Conservation (phyloP, 2,113 vertebrate genomes). For the Silurus glanis region DNA sequence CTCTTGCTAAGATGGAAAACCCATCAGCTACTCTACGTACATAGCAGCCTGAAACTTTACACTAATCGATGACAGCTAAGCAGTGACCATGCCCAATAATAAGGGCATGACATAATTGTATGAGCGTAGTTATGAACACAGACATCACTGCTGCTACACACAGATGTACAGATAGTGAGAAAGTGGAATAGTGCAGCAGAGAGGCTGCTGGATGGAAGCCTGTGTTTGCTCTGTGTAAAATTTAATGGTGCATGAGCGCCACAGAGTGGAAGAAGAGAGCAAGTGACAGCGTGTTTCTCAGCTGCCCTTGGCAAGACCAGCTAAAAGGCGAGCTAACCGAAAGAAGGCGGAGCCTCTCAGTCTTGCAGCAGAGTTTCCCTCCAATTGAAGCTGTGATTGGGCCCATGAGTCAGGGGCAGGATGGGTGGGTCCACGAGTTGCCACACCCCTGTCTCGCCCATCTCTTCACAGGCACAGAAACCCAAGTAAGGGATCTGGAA, state of each 20-base stretch:
- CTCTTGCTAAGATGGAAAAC: conserved; percentile 36
- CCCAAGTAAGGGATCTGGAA: conserved; percentile 94
- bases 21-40: conserved; percentile 7
- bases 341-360: conserved; percentile 58
- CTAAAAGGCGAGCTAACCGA: conserved; percentile 16
- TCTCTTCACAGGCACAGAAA: conserved; percentile 93
- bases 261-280: conserved; percentile 27
- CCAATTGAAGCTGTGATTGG: conserved; percentile 98
- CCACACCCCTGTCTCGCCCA: conserved; percentile 93
- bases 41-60: conserved; percentile 17
- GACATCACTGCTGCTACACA: conserved; percentile 33
- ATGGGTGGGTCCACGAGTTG: conserved; percentile 96
- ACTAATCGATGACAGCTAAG: background rate
- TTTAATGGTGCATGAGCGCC: conserved; percentile 30
- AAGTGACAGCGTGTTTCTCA: conserved; percentile 28
- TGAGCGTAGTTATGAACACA: conserved; percentile 23
- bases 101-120: conserved; percentile 1
- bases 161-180: background rate
- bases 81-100: background rate
- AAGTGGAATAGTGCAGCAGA: conserved; percentile 15
- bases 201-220: conserved; percentile 33
- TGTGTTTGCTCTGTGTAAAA: conserved; percentile 29
- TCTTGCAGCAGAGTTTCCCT: conserved; percentile 93
- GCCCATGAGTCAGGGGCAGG: conserved; percentile 94
- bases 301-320: conserved; percentile 29